A percentile compares a stretch with the other conserved stretches of the same genome.
These are phyloP conservation scores for Drosophila lutescens DNA, from an alignment of 2,888 invertebrate species.

Conservation along the genomic window DNA sequence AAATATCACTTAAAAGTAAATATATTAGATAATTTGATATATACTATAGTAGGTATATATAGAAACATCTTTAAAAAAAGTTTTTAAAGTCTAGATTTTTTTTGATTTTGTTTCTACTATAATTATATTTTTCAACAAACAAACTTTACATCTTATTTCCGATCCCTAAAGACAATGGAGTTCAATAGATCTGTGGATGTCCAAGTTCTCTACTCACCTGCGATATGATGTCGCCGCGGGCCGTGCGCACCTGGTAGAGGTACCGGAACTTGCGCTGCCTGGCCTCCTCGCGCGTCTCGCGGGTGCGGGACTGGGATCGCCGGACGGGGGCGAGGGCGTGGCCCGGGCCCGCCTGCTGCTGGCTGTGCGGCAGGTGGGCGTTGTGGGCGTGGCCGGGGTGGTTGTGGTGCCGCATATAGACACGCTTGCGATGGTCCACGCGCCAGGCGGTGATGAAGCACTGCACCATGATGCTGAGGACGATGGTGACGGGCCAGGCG, in stretches of 20 bases:
- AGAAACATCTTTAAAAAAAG: no score
- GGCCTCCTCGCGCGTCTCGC: slow-evolving; percentile 91
- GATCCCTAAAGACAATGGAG: no score
- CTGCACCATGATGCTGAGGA: slow-evolving; percentile 84
- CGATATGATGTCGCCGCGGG: slow-evolving; percentile 95
- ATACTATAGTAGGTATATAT: no score
- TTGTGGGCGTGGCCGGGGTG: slow-evolving; percentile 50
- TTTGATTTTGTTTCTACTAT: no score
- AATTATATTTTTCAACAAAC: no score
- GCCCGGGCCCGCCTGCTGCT: slow-evolving; percentile 51
- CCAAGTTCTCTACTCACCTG: slow-evolving; percentile 86
- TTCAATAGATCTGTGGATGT: no score
- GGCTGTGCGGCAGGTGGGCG: slow-evolving; percentile 72
- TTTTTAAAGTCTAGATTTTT: no score
- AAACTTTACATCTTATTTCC: no score
- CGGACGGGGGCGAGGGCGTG: slow-evolving; percentile 63
- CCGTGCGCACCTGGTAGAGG: slow-evolving; percentile 94
- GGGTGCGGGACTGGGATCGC: slow-evolving; percentile 86
- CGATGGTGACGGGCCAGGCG: slow-evolving; percentile 83
- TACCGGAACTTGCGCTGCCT: slow-evolving; percentile 94
- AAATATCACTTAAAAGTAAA: no score
- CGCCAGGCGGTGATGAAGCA: slow-evolving; percentile 85
- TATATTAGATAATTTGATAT: no score
- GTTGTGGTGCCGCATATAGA: slow-evolving; percentile 78
- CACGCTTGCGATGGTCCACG: slow-evolving; percentile 83